phyloP scores from a whole-genome alignment of 2,113 vertebrate genomes.

The Cyprinodon tularosa region DNA sequence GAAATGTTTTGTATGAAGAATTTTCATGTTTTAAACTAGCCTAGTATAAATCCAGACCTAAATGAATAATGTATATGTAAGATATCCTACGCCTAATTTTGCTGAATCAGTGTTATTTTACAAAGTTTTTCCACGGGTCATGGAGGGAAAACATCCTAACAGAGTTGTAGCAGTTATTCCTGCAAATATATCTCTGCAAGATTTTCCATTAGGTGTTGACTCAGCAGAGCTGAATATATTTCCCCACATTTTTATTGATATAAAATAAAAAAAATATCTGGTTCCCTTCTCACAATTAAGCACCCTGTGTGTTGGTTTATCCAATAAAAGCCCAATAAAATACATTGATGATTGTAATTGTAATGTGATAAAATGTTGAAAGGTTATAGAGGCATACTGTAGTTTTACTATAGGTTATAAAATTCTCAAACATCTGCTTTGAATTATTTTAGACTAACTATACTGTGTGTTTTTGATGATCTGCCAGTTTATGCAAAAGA shows the following conservation, averaged over 20 bases:
- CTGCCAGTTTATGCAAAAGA: slow-evolving; percentile 91
- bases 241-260: neutral
- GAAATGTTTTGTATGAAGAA: neutral
- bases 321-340: neutral
- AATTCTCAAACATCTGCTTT: neutral
- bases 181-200: neutral
- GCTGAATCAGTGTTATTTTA: no score
- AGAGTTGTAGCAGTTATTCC: neutral
- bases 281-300: neutral
- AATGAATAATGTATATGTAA: no score
- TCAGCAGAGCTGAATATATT: neutral
- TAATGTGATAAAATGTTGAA: neutral
- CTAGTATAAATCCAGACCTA: neutral
- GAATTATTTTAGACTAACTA: neutral
- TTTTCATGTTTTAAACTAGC: neutral
- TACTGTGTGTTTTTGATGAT: neutral
- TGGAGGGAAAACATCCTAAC: neutral
- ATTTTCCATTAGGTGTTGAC: neutral
- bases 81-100: no score
- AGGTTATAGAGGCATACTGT: neutral
- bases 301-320: neutral
- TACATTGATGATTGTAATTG: neutral
- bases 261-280: neutral
- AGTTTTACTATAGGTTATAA: neutral
- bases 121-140: no score